These are phyloP conservation scores for Cyprinus carpio DNA, from an alignment of 2,113 vertebrate genomes.

Conservation along the genomic window DNA sequence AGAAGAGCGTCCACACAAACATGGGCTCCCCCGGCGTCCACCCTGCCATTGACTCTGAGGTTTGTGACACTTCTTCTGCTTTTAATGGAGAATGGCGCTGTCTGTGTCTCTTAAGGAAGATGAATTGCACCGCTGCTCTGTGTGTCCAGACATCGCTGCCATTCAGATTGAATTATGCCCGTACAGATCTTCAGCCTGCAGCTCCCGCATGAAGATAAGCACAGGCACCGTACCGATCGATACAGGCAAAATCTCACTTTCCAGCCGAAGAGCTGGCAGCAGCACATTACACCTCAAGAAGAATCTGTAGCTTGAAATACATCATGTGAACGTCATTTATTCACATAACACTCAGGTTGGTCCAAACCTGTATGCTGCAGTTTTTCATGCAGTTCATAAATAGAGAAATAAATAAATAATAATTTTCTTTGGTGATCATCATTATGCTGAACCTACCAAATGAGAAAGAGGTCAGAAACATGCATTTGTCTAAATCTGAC, in stretches of 20 bases:
- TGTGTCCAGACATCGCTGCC: conserved; percentile 46
- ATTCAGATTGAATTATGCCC: conserved; percentile 52
- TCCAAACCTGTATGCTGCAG: too few relatives aligned
- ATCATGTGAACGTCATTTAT: background rate
- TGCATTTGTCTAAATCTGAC: background rate
- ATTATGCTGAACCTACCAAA: too few relatives aligned
- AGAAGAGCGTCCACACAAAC: background rate
- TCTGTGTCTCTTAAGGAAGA: conserved; percentile 50
- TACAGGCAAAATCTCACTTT: conserved; percentile 44
- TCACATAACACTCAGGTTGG: background rate
- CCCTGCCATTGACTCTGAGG: background rate
- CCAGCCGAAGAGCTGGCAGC: background rate
- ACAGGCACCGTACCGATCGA: conserved; percentile 46
- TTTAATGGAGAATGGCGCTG: conserved; percentile 32
- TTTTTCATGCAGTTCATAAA: too few relatives aligned
- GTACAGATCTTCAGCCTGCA: conserved; percentile 44
- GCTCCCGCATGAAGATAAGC: conserved; percentile 36
- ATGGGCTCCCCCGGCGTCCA: background rate
- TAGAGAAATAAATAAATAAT: too few relatives aligned
- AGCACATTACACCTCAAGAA: background rate
- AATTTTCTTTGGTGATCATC: too few relatives aligned
- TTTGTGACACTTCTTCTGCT: background rate
- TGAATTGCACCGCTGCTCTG: conserved; percentile 37
- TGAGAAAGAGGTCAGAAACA: background rate
- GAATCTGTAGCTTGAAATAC: background rate